These are phyloP conservation scores for Hypotaenidia okinawae DNA, from an alignment of 2,797 vertebrate genomes.

Conservation along the genomic window DNA sequence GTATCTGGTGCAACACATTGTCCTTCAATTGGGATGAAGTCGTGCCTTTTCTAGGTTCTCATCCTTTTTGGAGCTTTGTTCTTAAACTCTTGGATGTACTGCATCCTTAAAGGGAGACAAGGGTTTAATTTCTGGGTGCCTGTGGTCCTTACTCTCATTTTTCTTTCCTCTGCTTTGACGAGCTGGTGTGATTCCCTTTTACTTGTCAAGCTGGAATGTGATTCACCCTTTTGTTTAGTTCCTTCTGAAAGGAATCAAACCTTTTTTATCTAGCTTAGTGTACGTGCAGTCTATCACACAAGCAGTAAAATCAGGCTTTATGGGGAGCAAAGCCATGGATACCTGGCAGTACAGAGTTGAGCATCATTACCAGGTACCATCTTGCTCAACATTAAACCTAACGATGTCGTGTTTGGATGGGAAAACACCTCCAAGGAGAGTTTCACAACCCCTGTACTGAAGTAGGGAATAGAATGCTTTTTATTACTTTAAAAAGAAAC, in stretches of 20 bases:
- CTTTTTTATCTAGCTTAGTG: neutral
- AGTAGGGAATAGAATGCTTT: neutral
- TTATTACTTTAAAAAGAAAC: neutral
- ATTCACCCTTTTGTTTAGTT: slow-evolving; percentile 10
- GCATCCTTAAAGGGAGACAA: neutral
- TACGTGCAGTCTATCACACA: neutral
- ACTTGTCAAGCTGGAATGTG: neutral
- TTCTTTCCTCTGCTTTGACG: neutral
- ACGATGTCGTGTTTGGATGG: neutral
- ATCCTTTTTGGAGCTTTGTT: neutral
- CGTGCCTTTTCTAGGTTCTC: neutral
- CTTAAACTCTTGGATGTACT: neutral
- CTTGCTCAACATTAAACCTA: neutral
- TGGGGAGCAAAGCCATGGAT: neutral
- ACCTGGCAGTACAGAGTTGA: neutral
- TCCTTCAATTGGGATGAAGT: neutral
- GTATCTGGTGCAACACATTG: neutral
- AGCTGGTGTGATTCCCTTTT: neutral
- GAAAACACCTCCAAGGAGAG: neutral
- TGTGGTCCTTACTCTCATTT: neutral
- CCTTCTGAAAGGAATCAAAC: neutral
- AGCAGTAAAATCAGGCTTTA: neutral
- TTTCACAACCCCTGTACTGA: neutral
- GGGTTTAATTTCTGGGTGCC: slow-evolving; percentile 15
- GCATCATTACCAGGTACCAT: neutral